Conservation (phyloP, 2,797 vertebrate species). For the Coccyzus lansbergi region DNA sequence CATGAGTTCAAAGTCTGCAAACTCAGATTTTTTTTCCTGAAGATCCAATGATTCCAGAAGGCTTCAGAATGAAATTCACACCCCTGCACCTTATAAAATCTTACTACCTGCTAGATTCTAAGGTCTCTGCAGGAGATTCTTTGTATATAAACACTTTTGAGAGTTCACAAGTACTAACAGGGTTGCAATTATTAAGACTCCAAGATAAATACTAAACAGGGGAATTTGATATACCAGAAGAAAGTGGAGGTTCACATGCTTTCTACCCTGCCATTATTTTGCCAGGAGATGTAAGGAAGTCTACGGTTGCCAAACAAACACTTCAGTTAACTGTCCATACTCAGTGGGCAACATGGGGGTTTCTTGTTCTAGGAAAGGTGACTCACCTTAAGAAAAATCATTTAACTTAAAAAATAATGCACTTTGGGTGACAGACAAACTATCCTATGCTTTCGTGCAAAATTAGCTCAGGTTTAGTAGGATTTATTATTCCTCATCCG, state of each 20-base stretch:
- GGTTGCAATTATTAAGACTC: neutral
- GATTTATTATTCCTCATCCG: constrained; percentile 19
- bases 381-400: constrained; percentile 5
- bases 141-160: neutral
- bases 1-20: neutral
- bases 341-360: neutral
- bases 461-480: neutral
- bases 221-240: neutral
- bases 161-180: neutral
- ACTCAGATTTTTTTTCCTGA: neutral
- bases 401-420: neutral
- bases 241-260: neutral
- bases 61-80: neutral
- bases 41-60: neutral
- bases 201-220: neutral
- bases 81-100: neutral
- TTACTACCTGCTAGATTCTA: neutral
- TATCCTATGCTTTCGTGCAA: neutral
- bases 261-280: neutral
- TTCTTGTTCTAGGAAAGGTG: constrained; percentile 16
- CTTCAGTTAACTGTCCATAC: neutral
- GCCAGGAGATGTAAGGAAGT: neutral
- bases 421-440: neutral
- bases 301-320: neutral
- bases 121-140: neutral